These are phyloP conservation scores for Apoda limacodes DNA, from an alignment of 2,888 invertebrate species.

Conservation along the genomic window DNA sequence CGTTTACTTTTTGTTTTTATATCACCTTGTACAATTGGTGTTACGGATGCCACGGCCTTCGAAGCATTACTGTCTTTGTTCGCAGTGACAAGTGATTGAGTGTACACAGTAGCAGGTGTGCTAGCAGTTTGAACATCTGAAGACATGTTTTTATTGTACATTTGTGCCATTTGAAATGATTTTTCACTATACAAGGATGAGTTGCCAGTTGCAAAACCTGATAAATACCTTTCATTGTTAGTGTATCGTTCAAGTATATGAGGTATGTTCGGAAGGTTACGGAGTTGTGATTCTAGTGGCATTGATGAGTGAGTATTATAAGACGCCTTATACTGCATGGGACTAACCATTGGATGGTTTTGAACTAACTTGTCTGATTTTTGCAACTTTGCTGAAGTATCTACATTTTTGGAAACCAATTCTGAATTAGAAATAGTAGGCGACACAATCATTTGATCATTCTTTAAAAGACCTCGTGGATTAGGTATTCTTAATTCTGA, in stretches of 20 bases:
- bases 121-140: constrained; percentile 45
- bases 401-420: constrained; percentile 36
- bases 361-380: constrained; percentile 49
- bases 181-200: constrained; percentile 69
- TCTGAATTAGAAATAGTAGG: constrained; percentile 34
- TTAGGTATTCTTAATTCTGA: constrained; percentile 56
- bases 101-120: constrained; percentile 39
- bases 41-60: constrained; percentile 39
- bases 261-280: constrained; percentile 68
- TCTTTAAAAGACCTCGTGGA: constrained; percentile 43
- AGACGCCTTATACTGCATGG: constrained; percentile 52
- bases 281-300: constrained; percentile 62
- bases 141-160: constrained; percentile 63
- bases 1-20: constrained; percentile 43
- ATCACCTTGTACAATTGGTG: constrained; percentile 32
- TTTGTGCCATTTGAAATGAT: constrained; percentile 70
- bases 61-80: constrained; percentile 43
- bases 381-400: constrained; percentile 38
- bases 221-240: constrained; percentile 67
- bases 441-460: constrained; percentile 34
- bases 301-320: constrained; percentile 46
- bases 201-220: constrained; percentile 51
- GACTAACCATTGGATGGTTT: constrained; percentile 44
- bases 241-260: constrained; percentile 72
- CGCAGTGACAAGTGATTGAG: constrained; percentile 40